Percentiles rank a stretch among this genome's conserved stretches.
Evolutionary conservation across 2,797 vertebrate genomes (phyloP).

Genomic region (Bucorvus abyssinicus): DNA sequence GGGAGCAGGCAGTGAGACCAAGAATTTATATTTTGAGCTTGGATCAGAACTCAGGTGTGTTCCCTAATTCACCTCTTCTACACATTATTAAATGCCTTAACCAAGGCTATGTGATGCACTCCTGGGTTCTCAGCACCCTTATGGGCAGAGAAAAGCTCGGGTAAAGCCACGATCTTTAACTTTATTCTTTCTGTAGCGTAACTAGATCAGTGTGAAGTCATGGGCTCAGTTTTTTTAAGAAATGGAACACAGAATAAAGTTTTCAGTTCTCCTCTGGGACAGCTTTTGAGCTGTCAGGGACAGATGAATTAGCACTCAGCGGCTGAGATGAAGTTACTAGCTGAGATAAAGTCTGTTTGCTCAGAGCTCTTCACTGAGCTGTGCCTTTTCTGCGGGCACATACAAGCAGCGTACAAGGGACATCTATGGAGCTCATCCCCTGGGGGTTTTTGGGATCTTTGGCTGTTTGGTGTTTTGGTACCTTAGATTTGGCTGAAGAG

Average conservation of each 20-base stretch:
- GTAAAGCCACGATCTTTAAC: neutral
- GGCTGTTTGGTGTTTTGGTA: neutral
- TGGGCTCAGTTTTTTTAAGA: neutral
- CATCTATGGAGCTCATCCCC: neutral
- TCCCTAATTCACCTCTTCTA: neutral
- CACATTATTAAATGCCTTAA: neutral
- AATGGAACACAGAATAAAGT: neutral
- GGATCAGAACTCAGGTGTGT: neutral
- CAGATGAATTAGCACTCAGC: neutral
- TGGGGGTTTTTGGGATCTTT: too few relatives aligned
- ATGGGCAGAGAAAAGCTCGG: neutral
- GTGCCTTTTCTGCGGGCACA: neutral
- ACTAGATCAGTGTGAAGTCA: neutral
- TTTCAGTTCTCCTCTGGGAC: neutral
- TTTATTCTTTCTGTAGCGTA: neutral
- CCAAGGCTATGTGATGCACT: neutral
- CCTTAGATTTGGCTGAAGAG: neutral
- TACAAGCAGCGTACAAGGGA: neutral
- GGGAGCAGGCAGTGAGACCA: neutral
- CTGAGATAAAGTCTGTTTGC: neutral
- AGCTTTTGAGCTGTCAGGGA: neutral
- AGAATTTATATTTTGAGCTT: neutral
- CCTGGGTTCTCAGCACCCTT: neutral
- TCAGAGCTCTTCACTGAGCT: neutral
- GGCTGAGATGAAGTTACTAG: neutral